Evolutionary conservation across 2,888 invertebrate genomes (phyloP), one percentile per base, ranked within the genome.

Genomic region (Drosophila neonasuta): DNA sequence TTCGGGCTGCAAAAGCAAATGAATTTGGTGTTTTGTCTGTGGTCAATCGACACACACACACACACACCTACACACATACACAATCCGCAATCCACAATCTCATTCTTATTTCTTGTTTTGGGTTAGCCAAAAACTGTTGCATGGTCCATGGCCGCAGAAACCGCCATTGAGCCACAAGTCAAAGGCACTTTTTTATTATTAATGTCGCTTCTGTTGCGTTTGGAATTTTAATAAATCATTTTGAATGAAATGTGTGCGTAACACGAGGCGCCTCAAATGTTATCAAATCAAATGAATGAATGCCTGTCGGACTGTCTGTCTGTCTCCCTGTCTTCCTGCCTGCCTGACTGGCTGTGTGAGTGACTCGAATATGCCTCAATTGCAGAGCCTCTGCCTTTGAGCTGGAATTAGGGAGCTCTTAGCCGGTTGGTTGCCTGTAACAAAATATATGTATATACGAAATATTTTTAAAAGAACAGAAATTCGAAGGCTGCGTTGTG

Each of bases 211-310:
- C 44, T 48, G 66, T 29, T 68, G 58, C 65, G 63, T 70, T 72
- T 45, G 86, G 86, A 84, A 84, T 87, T 84, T 87, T 79, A 84
- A 84, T 84, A 84, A 84, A 84, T 86, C 88, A 87, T 87, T 84
- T 72, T 69, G 68, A 68, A 69, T 73, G 86, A 74, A 72, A 82
- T 82, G 77, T 82, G 77, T 82, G 77, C 77, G 72, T 66, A 85
- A 41, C 68, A 64, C 59, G 68, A 64, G 71, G 51, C 65, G 41
- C 56, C 67, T 72, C 61, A 58, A 75, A 76, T 83, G 67, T 75
- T 86, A 79, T 71, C 75, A 80, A 87, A 83, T 86, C 78, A 86
- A 82, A 79, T 80, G 75, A 80, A 36, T 34, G 66, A 60, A 56
- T 61, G 74, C 30, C 45, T 46, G 36, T 36, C 36, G n/a, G 54